These are phyloP conservation scores for Chymomyza fuscimana DNA, from an alignment of 2,888 invertebrate genomes.

Conservation along the genomic window DNA sequence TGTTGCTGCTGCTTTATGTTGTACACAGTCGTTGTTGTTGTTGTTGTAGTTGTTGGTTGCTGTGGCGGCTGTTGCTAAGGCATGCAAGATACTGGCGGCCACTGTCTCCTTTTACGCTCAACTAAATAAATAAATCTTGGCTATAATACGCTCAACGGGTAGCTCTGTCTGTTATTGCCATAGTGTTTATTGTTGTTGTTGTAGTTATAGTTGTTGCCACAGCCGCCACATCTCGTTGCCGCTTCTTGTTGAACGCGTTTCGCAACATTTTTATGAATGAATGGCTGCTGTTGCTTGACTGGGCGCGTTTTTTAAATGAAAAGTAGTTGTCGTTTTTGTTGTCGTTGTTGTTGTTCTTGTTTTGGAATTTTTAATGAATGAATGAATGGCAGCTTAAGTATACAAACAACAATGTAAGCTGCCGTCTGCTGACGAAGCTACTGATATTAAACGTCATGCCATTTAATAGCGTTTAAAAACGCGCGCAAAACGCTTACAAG, in stretches of 20 bases:
- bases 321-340: neutral
- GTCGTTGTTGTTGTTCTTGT: conserved; percentile 8
- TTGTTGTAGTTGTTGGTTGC: conserved; percentile 33
- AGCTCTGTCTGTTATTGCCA: neutral
- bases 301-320: conserved; percentile 8
- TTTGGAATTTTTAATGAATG: conserved; percentile 13
- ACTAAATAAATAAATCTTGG: conserved; percentile 55
- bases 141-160: conserved; percentile 24
- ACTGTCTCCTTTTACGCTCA: conserved; percentile 44
- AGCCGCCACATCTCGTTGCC: conserved; percentile 2
- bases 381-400: conserved; percentile 3
- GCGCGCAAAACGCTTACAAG: conserved; percentile 36
- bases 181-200: neutral
- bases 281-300: conserved; percentile 1
- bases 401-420: neutral
- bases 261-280: conserved; percentile 28
- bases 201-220: conserved; percentile 13
- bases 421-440: neutral
- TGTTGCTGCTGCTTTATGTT: conserved; percentile 44
- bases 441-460: neutral
- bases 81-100: neutral
- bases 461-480: conserved; percentile 18
- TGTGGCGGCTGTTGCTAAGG: conserved; percentile 20
- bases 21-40: conserved; percentile 29
- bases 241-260: conserved; percentile 23